A percentile compares a stretch with the other conserved stretches of the same genome.
phyloP scores from a whole-genome alignment of 1,140 invertebrate species.

The Drosophila virilis region DNA sequence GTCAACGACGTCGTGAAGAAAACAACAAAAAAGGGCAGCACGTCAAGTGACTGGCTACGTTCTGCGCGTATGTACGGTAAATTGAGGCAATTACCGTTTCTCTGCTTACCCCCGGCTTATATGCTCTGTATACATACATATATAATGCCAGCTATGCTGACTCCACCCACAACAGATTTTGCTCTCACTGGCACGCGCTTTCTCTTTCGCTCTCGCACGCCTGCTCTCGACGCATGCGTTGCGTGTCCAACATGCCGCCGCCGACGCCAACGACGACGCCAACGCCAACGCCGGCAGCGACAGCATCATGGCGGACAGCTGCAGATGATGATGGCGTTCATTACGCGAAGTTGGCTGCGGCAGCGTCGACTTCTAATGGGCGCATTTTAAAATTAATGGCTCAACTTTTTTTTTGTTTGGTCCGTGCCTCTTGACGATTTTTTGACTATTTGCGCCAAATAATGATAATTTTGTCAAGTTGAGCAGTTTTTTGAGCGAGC shows the following conservation, averaged over 20 bases:
- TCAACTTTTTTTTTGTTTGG: constrained; percentile 40
- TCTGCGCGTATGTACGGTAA: constrained; percentile 63
- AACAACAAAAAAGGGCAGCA: constrained; percentile 40
- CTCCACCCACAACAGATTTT: constrained; percentile 60
- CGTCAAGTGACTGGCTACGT: constrained; percentile 59
- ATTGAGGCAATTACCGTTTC: constrained; percentile 75
- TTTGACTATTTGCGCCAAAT: constrained; percentile 54
- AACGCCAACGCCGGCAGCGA: constrained; percentile 19
- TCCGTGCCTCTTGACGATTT: constrained; percentile 35
- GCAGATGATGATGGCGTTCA: constrained; percentile 54
- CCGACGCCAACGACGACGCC: background rate
- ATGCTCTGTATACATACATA: constrained; percentile 27
- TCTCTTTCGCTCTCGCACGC: constrained; percentile 2
- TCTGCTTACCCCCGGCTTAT: constrained; percentile 35
- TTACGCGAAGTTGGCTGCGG: constrained; percentile 34
- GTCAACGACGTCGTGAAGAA: constrained; percentile 30
- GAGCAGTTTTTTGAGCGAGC: background rate
- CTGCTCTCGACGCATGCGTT: constrained; percentile 58
- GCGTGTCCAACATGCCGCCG: background rate
- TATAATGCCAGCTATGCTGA: constrained; percentile 38
- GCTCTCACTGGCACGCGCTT: constrained; percentile 23
- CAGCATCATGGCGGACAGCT: constrained; percentile 53
- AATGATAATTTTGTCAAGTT: constrained; percentile 54
- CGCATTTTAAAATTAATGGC: constrained; percentile 62
- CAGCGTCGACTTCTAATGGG: constrained; percentile 52